Evolutionary conservation across 2,888 invertebrate genomes (phyloP).

Genomic region (Tridacna gigas): DNA sequence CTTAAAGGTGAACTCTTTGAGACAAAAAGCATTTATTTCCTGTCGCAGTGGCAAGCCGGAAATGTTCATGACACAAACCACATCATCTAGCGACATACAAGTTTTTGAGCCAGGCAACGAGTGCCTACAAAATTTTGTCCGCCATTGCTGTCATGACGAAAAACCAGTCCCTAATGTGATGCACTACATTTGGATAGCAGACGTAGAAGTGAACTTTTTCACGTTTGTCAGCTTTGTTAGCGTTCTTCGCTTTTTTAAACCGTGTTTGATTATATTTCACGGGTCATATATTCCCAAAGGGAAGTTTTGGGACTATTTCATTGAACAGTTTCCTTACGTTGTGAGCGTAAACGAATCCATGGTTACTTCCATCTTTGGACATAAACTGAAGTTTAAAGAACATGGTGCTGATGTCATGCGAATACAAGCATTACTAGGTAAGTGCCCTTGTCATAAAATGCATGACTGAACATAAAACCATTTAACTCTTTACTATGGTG

Average conservation of each 20-base stretch:
- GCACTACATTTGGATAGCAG: slow-evolving; percentile 61
- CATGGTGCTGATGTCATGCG: slow-evolving; percentile 70
- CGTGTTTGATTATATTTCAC: slow-evolving; percentile 70
- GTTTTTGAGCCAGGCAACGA: slow-evolving; percentile 29
- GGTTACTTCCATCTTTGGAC: slow-evolving; percentile 61
- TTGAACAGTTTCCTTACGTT: slow-evolving; percentile 63
- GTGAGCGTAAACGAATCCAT: slow-evolving; percentile 56
- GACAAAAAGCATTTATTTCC: background rate
- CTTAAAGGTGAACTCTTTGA: background rate
- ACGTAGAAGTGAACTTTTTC: slow-evolving; percentile 39
- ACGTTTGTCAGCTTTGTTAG: slow-evolving; percentile 59
- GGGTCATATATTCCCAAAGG: slow-evolving; percentile 63
- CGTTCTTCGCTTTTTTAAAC: slow-evolving; percentile 57
- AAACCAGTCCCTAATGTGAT: slow-evolving; percentile 53
- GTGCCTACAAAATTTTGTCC: slow-evolving; percentile 44
- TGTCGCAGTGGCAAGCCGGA: background rate
- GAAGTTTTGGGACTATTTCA: slow-evolving; percentile 66
- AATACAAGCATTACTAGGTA: slow-evolving; percentile 65
- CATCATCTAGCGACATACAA: slow-evolving; percentile 7
- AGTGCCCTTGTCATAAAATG: background rate
- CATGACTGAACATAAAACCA: too few species aligned
- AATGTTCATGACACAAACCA: background rate
- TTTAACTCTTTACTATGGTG: too few species aligned
- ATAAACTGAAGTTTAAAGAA: slow-evolving; percentile 56
- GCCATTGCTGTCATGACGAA: slow-evolving; percentile 34